phyloP scores from a whole-genome alignment of 2,113 vertebrate genomes.

The Monarcha castaneiventris region DNA sequence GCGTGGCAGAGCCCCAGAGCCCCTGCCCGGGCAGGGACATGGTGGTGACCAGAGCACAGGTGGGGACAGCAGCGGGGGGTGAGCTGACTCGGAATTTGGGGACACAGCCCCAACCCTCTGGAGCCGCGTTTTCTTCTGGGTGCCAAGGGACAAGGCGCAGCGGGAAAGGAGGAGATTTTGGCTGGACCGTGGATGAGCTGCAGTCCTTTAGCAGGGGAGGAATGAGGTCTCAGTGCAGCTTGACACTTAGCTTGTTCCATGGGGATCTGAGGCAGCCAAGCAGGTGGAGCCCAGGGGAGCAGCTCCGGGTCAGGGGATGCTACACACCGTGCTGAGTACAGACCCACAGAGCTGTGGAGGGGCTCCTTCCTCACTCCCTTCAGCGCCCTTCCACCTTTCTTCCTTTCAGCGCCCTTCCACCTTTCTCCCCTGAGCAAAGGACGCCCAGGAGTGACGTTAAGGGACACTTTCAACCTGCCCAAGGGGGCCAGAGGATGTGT shows the following conservation, averaged over 20 bases:
- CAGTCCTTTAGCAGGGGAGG: fast-evolving
- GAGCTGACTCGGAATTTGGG: neutral
- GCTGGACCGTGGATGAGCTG: neutral
- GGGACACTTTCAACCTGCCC: fast-evolving
- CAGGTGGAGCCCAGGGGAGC: fast-evolving
- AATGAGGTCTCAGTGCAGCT: neutral
- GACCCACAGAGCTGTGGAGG: fast-evolving
- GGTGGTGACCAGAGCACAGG: neutral
- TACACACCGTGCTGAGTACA: fast-evolving
- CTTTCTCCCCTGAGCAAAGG: neutral
- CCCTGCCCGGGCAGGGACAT: fast-evolving
- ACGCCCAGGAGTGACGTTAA: too few species aligned
- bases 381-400: too few species aligned
- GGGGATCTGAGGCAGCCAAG: fast-evolving
- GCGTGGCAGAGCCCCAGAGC: neutral
- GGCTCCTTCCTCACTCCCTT: neutral
- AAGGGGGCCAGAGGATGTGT: fast-evolving
- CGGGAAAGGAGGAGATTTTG: neutral
- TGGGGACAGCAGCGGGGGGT: fast-evolving
- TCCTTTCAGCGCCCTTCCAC: neutral
- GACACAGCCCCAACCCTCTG: fast-evolving
- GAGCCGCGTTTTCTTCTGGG: fast-evolving
- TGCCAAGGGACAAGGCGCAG: fast-evolving
- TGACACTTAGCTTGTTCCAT: fast-evolving
- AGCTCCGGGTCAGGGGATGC: fast-evolving